Percentiles rank a stretch among this genome's conserved stretches.
Conservation (phyloP, 2,113 vertebrate genomes). For the Poecile atricapillus region DNA sequence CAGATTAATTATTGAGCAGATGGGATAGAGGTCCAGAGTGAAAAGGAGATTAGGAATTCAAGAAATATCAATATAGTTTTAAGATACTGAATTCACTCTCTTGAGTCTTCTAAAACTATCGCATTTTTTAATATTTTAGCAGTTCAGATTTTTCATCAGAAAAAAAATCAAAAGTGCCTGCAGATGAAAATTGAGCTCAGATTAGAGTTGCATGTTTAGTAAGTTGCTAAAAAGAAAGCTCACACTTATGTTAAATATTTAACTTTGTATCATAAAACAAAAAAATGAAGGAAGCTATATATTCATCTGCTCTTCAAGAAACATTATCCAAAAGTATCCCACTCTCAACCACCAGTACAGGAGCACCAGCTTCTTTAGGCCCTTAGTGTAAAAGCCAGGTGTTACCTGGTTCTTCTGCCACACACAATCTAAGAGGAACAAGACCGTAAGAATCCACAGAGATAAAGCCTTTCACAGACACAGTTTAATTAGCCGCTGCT, state of each 20-base stretch:
- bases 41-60: neutral
- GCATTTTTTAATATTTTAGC: neutral
- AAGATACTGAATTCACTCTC: neutral
- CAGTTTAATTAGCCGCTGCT: neutral
- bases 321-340: neutral
- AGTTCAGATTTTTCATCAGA: neutral
- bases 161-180: neutral
- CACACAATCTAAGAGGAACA: neutral
- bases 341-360: neutral
- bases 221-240: neutral
- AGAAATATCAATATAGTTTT: neutral
- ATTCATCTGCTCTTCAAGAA: neutral
- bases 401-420: neutral
- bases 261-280: neutral
- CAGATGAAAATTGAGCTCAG: neutral
- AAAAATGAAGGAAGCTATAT: neutral
- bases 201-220: neutral
- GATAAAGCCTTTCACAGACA: neutral
- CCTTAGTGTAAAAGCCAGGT: neutral
- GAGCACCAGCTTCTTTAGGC: neutral
- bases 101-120: neutral
- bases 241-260: neutral
- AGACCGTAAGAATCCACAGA: neutral
- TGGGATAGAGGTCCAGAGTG: neutral
- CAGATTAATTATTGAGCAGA: neutral